Base-by-base conservation (phyloP, 2,113 vertebrate species). In the Anthoscopus minutus region DNA sequence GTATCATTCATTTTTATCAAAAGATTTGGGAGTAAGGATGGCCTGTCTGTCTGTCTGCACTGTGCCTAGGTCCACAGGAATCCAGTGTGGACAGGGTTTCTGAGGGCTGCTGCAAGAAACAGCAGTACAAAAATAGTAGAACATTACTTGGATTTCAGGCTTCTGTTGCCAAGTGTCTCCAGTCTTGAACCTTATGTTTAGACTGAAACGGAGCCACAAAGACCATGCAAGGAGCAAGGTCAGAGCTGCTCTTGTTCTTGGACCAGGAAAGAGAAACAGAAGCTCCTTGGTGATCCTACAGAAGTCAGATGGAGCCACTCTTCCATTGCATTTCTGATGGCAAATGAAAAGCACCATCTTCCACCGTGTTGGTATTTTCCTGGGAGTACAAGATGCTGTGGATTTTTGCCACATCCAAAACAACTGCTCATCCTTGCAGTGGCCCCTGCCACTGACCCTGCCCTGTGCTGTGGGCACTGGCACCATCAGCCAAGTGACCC, bases 261-360 rank as follows among this genome's bases (percentile, higher is more conserved):
- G 76, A 37, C 33, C 47, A 58, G 65, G 64, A 66, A 45, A 83
- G 76, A 60, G 64, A 81, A 84, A 71, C 27, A 73, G 12, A 77
- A 88, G 56, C 6, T 2, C 23, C 0, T 0, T 0, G 64, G 76
- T 0, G 4, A 60, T 6, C 14, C 50, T 11, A 3, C 0, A 1
- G 53, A 61, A 69, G 47, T 30, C 2, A 23, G 88, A 30, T 17
- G 64, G 80, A 92, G 37, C 48, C 6, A 8, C 44, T 78, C 37
- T 35, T 40, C 31, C 88, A 37, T 0, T 15, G 54, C 31, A 6
- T n/a, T 90, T 66, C 58, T 82, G 58, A 77, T 20, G 60, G 33
- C n/a, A 72, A 27, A 17, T 2, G 2, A 1, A 10, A 18, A 33
- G 10, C 1, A 2, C 31, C 3, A 70, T 45, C 54, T 40, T 28